Conservation (phyloP, 2,888 invertebrate species). For the Drosophila trichaetosa region DNA sequence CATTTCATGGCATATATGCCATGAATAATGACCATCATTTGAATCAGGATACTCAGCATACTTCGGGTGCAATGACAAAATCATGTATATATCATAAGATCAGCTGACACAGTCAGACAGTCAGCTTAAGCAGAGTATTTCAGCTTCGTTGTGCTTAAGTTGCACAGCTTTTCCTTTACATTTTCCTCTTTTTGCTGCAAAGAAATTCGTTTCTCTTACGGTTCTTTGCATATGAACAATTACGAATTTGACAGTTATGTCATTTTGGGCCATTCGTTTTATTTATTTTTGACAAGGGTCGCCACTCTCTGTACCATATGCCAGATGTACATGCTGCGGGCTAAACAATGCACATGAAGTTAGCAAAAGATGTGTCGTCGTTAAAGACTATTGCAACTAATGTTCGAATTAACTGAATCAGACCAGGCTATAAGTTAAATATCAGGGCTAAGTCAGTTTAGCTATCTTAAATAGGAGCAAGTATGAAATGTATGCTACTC, state of each 20-base stretch:
- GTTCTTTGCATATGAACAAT: constrained; percentile 72
- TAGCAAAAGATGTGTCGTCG: background rate
- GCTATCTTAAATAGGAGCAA: background rate
- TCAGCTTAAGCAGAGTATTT: constrained; percentile 11
- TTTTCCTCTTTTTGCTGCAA: constrained; percentile 23
- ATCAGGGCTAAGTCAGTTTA: background rate
- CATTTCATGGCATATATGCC: background rate
- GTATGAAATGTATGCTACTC: background rate
- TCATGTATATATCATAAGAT: too few species aligned
- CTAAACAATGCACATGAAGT: background rate
- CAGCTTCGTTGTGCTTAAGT: constrained; percentile 1
- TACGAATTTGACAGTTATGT: constrained; percentile 77
- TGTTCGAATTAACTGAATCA: background rate
- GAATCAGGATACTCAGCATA: background rate
- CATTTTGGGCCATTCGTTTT: constrained; percentile 61
- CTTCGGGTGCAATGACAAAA: background rate
- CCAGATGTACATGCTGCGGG: background rate
- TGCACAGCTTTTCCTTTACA: background rate
- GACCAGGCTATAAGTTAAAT: background rate
- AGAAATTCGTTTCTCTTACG: constrained; percentile 43
- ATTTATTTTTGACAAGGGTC: constrained; percentile 73
- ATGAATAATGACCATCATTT: background rate
- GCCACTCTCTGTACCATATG: constrained; percentile 16
- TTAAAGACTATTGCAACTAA: background rate
- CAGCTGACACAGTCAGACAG: too few species aligned